Evolutionary conservation across 2,888 invertebrate genomes (phyloP).

Genomic region (Ophraella communa): DNA sequence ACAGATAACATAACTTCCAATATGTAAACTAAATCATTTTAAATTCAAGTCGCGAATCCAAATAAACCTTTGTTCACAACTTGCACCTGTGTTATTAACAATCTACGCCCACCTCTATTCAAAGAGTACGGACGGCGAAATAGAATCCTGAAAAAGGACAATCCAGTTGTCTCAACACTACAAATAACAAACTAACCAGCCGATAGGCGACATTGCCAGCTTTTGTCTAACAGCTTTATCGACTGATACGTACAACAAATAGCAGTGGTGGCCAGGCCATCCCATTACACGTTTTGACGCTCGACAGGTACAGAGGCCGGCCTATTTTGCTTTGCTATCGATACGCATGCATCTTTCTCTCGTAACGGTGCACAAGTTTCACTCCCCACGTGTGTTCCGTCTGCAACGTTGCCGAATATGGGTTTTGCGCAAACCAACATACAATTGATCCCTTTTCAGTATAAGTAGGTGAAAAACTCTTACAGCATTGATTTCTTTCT

Average conservation of each 20-base stretch:
- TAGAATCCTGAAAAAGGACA: conserved; percentile 24
- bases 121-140: conserved; percentile 4
- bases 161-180: conserved; percentile 30
- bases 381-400: conserved; percentile 7
- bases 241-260: conserved; percentile 28
- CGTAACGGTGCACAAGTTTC: conserved; percentile 1
- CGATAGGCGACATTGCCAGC: conserved; percentile 27
- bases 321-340: conserved; percentile 31
- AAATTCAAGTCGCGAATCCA: not conserved
- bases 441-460: not conserved
- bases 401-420: conserved; percentile 2
- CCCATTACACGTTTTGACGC: conserved; percentile 23
- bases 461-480: not conserved
- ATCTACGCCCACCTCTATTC: conserved; percentile 1
- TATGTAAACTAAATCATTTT: too few relatives aligned
- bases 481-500: not conserved
- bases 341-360: conserved; percentile 36
- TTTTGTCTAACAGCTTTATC: conserved; percentile 23
- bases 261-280: not conserved
- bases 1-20: too few relatives aligned
- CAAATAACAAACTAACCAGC: conserved; percentile 26
- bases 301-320: conserved; percentile 5
- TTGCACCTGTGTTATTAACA: not conserved
- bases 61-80: not conserved
- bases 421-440: not conserved